Evolutionary conservation across 2,797 vertebrate genomes (phyloP).

Genomic region (Tragelaphus eurycerus): DNA sequence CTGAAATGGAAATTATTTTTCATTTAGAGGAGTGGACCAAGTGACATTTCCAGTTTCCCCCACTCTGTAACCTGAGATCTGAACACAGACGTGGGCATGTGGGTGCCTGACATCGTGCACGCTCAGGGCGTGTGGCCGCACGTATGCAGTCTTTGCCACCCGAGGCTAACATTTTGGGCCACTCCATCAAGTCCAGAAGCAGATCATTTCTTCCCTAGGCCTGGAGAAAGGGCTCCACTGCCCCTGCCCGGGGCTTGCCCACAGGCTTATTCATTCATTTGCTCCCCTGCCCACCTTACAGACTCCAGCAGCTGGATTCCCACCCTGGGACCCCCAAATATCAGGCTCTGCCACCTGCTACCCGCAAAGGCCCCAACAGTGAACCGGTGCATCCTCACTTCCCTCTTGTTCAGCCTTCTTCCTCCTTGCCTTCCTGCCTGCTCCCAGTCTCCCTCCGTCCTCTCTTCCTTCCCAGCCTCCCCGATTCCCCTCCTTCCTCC

Average conservation of each 20-base stretch:
- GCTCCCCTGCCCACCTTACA: not conserved
- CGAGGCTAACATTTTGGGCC: not conserved
- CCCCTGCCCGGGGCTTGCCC: not conserved
- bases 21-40: not conserved
- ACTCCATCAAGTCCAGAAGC: not conserved
- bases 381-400: fast-evolving
- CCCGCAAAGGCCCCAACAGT: not conserved
- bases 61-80: not conserved
- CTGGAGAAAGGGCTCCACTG: not conserved
- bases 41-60: not conserved
- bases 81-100: fast-evolving
- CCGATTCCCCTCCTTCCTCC: not conserved
- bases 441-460: not conserved
- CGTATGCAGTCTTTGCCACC: not conserved
- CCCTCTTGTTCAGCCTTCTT: not conserved
- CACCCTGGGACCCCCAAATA: not conserved
- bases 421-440: not conserved
- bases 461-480: not conserved
- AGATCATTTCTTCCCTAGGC: not conserved
- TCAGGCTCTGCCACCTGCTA: not conserved
- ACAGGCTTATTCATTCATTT: fast-evolving
- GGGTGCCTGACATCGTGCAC: not conserved
- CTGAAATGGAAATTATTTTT: not conserved
- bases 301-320: not conserved
- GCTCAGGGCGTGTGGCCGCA: fast-evolving